Percentiles rank a stretch among this genome's conserved stretches.
phyloP scores from a whole-genome alignment of 2,888 invertebrate species.

The Drosophila kanekoi region DNA sequence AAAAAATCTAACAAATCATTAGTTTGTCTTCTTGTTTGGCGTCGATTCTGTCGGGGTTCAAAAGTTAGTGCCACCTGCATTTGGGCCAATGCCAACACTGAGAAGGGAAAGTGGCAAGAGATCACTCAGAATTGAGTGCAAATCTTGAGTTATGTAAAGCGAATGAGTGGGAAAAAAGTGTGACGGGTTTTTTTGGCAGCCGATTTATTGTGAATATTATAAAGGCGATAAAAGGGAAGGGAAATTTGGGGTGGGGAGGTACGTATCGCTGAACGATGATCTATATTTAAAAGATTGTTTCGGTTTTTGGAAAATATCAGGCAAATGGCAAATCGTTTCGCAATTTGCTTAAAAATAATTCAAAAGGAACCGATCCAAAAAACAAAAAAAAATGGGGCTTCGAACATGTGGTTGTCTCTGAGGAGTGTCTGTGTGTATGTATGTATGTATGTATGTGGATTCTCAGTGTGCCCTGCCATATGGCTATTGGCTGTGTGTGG shows the following conservation, averaged over 20 bases:
- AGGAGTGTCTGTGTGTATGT: constrained; percentile 14
- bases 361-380: constrained; percentile 20
- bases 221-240: constrained; percentile 33
- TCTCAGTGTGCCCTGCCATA: constrained; percentile 38
- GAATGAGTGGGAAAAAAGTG: constrained; percentile 45
- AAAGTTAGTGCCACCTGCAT: constrained; percentile 70
- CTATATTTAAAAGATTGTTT: constrained; percentile 56
- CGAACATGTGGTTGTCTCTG: constrained; percentile 73
- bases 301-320: constrained; percentile 41
- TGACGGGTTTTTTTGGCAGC: constrained; percentile 66
- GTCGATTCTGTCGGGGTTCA: constrained; percentile 46
- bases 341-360: constrained; percentile 55
- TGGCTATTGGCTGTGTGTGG: constrained; percentile 38
- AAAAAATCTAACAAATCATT: constrained; percentile 59
- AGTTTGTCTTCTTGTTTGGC: constrained; percentile 19
- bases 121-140: constrained; percentile 55
- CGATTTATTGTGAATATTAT: constrained; percentile 57
- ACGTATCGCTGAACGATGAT: constrained; percentile 30
- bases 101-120: constrained; percentile 15
- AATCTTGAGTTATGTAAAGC: constrained; percentile 59
- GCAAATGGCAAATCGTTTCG: constrained; percentile 62
- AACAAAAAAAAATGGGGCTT: constrained; percentile 24
- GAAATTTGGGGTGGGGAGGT: constrained; percentile 1
- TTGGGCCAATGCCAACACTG: constrained; percentile 70
- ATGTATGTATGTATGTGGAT: not conserved